A percentile compares a stretch with the other conserved stretches of the same genome.
Conservation (phyloP, 2,113 vertebrate species). For the Callopanchax toddi region DNA sequence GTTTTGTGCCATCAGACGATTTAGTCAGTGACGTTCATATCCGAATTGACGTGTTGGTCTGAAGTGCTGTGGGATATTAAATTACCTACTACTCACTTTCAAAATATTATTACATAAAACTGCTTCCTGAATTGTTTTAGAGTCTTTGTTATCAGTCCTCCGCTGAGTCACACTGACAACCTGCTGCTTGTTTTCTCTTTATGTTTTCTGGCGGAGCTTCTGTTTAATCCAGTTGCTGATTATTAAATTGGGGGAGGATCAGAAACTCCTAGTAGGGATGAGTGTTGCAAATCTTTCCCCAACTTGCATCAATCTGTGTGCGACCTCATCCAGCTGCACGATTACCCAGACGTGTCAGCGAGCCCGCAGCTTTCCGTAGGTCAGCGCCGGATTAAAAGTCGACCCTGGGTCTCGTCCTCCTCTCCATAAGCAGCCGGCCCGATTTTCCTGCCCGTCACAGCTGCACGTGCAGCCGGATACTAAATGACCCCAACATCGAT, state of each 20-base stretch:
- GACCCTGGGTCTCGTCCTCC: not conserved
- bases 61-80: no score
- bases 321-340: conserved; percentile 6
- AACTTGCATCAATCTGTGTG: not conserved
- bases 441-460: not conserved
- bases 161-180: not conserved
- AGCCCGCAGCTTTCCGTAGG: conserved; percentile 26
- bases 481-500: conserved; percentile 46
- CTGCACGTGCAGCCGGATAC: conserved; percentile 48
- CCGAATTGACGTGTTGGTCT: not conserved
- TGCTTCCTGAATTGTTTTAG: conserved; percentile 3
- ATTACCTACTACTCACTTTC: no score
- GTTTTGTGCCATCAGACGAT: conserved; percentile 8
- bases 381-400: conserved; percentile 44
- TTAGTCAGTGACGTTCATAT: conserved; percentile 3
- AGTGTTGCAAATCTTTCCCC: conserved; percentile 20
- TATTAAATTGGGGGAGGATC: conserved; percentile 29
- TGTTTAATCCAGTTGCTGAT: conserved; percentile 48
- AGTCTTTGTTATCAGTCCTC: conserved; percentile 2
- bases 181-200: conserved; percentile 16
- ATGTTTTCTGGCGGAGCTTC: conserved; percentile 25
- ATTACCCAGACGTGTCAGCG: conserved; percentile 24
- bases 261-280: conserved; percentile 24
- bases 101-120: no score
- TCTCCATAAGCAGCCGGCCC: conserved; percentile 15